These are phyloP conservation scores for Drosophila mimetica DNA, from an alignment of 2,888 invertebrate genomes.

Conservation along the genomic window DNA sequence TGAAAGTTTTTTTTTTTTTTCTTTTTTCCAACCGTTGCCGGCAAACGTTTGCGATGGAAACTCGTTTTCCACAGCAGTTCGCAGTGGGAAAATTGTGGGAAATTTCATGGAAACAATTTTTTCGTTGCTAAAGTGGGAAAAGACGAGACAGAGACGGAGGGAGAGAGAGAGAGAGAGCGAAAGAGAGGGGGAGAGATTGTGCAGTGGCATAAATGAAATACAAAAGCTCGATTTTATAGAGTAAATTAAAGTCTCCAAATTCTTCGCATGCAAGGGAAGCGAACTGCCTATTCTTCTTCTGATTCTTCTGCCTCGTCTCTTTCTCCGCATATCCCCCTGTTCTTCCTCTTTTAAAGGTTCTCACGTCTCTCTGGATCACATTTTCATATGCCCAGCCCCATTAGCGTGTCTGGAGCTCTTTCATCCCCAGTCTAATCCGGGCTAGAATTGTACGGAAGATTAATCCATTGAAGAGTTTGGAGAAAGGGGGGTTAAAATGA, in stretches of 20 bases:
- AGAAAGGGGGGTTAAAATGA: neutral
- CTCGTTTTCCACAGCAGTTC: conserved; percentile 54
- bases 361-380: conserved; percentile 54
- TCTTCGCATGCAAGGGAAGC: conserved; percentile 31
- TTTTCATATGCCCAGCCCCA: conserved; percentile 23
- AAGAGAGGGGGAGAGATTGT: conserved; percentile 18
- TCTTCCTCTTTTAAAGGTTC: conserved; percentile 64
- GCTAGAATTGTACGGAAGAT: conserved; percentile 11
- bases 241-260: conserved; percentile 39
- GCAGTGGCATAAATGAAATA: conserved; percentile 57
- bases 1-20: conserved; percentile 44
- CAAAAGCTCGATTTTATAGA: conserved; percentile 65
- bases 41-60: conserved; percentile 56
- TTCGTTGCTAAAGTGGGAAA: conserved; percentile 27
- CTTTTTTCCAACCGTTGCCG: conserved; percentile 8
- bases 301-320: neutral
- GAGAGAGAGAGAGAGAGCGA: neutral
- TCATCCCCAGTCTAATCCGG: conserved; percentile 4
- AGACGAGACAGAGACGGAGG: conserved; percentile 2
- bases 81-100: conserved; percentile 71
- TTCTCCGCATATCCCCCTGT: conserved; percentile 7
- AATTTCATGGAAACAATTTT: conserved; percentile 76
- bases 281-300: conserved; percentile 4
- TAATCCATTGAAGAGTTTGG: conserved; percentile 7
- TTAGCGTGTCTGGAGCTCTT: conserved; percentile 37